phyloP scores from a whole-genome alignment of 2,797 vertebrate species.

The Sebastes cheni region DNA sequence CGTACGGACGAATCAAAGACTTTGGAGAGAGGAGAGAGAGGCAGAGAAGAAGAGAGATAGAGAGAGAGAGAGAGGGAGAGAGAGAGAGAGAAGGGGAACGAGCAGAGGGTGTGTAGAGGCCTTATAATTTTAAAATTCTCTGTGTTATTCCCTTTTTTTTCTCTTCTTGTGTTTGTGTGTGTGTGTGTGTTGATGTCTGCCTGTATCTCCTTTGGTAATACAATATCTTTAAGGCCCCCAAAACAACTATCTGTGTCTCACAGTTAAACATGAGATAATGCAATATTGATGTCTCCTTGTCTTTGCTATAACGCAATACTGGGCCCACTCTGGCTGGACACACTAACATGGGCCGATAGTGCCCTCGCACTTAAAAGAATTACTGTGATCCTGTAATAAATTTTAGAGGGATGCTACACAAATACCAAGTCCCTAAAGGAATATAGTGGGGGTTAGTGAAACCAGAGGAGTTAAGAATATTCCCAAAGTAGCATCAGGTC shows the following conservation, averaged over 20 bases:
- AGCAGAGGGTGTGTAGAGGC: constrained; percentile 72
- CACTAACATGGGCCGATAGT: constrained; percentile 63
- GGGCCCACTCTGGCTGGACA: constrained; percentile 72
- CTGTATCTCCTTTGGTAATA: constrained; percentile 78
- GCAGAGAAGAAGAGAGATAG: constrained; percentile 55
- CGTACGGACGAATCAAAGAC: constrained; percentile 86
- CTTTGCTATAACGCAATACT: constrained; percentile 76
- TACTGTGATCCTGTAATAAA: constrained; percentile 72
- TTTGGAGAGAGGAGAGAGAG: constrained; percentile 77
- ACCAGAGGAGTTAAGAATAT: constrained; percentile 45
- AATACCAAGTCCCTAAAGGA: constrained; percentile 68
- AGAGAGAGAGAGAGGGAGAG: constrained; percentile 29
- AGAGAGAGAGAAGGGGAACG: constrained; percentile 49
- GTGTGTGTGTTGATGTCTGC: constrained; percentile 51
- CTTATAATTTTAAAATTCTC: constrained; percentile 82
- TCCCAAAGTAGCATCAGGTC: constrained; percentile 50
- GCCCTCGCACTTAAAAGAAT: constrained; percentile 74
- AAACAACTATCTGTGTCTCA: constrained; percentile 79
- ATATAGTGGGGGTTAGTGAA: constrained; percentile 44
- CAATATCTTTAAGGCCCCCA: constrained; percentile 77
- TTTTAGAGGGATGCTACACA: constrained; percentile 69
- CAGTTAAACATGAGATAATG: constrained; percentile 79
- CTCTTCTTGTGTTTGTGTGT: constrained; percentile 25
- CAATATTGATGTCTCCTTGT: constrained; percentile 79
- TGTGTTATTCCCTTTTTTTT: constrained; percentile 62